Evolutionary conservation across 2,888 invertebrate species (phyloP), one percentile per base, ranked within the genome.

Genomic region (Pollenia amentaria): DNA sequence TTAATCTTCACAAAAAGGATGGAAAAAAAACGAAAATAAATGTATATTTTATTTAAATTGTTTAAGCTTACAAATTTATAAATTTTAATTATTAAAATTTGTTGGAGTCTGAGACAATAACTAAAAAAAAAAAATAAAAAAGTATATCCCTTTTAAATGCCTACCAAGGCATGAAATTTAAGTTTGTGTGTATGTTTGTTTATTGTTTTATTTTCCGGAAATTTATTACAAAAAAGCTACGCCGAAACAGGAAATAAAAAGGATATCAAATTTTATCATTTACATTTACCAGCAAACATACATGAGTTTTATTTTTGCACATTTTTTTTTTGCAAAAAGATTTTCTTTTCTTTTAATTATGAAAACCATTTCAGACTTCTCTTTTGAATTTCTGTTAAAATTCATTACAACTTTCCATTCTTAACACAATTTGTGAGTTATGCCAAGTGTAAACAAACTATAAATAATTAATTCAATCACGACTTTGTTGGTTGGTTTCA

Each of bases 381-480:
- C 21, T 9, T 42, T 42, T 14, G 10, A 21, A 1, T 57, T 4
- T 6, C 46, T 48, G 42, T n/a, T n/a, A 40, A 14, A 57, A 9
- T 67, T 57, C 44, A 29, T 29, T 29, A 3, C 29, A 29, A 40
- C 55, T 64, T 44, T 84, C 14, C 42, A 60, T 42, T 11, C 21
- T 55, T 29, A 29, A 42, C 12, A 65, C 48, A 8, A 42, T 64
- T 57, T 70, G 62, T 88, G 85, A 80, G 88, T 87, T 88, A 87
- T 75, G 53, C 55, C 87, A 88, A 87, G 88, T 70, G 85, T 83
- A 89, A 90, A 90, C 90, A 89, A 90, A 89, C 90, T 90, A 89
- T 89, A 92, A 91, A 91, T 91, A 91, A 89, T 91, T 92, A 92
- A 92, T 92, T 92, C 92, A 92, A 92, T 92, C 92, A 91, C 90